Evolutionary conservation across 2,113 vertebrate genomes (phyloP), one percentile per base, ranked within the genome.

Genomic region (Echinops telfairi): DNA sequence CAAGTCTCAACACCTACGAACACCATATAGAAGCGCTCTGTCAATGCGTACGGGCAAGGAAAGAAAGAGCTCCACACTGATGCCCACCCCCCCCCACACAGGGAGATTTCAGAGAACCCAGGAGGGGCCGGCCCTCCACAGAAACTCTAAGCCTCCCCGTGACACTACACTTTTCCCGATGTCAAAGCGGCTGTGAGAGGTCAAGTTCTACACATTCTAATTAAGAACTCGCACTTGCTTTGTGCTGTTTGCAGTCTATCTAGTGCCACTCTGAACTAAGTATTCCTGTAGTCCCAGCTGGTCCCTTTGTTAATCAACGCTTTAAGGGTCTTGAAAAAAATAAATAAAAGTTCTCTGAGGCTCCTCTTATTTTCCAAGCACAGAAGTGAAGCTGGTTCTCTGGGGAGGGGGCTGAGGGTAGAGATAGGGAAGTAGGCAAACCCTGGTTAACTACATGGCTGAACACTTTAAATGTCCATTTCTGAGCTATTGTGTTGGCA

Each of bases 291-390:
- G 38, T 93, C 85, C 79, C 92, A 60, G 38, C 64, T 93, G 82
- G 88, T 91, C 85, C 96, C 93, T 94, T 94, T 96, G 88, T 95
- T 95, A 95, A 95, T 95, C 88, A 96, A 83, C 0, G 0, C 75
- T 94, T 78, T 92, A 86, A 96, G 92, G 71, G 76, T 78, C 76
- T 83, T 68, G 47, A 47, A 64, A 90, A 95, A 86, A 84, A 81
- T 22, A 57, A 64, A 90, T 93, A 86, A 84, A 81, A 22, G 82
- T 93, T 93, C 75, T 96, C 81, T 82, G 78, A 84, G 71, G 53
- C 17, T 1, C 78, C 36, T 89, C 82, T 94, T 92, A 91, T 92
- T 95, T 96, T 83, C 93, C 22, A 82, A 83, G 82, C 84, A 71
- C 9, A 73, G 47, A 94, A 96, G 1, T 77, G 76, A 95, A 83